Evolutionary conservation across 2,797 vertebrate genomes (phyloP).

Genomic region (Heliangelus exortis): DNA sequence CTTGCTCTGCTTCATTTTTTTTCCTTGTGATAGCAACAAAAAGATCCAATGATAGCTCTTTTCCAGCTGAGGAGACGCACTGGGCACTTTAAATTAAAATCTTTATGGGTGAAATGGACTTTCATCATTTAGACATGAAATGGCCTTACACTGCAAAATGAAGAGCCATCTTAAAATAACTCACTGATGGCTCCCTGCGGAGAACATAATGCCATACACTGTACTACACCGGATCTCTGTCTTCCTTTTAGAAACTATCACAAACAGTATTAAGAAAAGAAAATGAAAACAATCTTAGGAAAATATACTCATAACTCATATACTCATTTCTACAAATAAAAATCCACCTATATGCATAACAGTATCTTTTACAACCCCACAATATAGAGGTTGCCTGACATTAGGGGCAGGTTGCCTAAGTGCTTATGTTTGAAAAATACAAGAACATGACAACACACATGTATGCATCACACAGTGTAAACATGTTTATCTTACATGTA

Average conservation of each 20-base stretch:
- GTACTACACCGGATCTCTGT: neutral
- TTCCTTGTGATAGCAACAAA: neutral
- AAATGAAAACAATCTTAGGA: neutral
- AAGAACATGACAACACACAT: neutral
- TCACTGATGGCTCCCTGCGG: constrained; percentile 62
- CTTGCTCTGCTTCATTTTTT: neutral
- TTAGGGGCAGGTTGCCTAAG: no score
- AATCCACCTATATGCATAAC: neutral
- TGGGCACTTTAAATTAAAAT: constrained; percentile 73
- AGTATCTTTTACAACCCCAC: neutral
- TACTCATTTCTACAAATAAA: neutral
- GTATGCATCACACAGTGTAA: neutral
- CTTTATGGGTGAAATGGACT: constrained; percentile 66
- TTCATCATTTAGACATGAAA: constrained; percentile 68
- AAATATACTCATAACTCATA: neutral
- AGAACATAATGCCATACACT: constrained; percentile 48
- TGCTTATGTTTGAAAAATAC: neutral
- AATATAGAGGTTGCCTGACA: neutral
- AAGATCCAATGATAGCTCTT: constrained; percentile 44
- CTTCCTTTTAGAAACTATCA: constrained; percentile 32
- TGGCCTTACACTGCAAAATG: constrained; percentile 74
- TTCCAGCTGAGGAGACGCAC: constrained; percentile 56
- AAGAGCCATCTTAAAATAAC: constrained; percentile 74
- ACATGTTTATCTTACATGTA: neutral
- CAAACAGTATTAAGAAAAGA: constrained; percentile 31